A percentile compares a stretch with the other conserved stretches of the same genome.
These are phyloP conservation scores for Panthera uncia DNA, from an alignment of 2,113 vertebrate genomes.

Conservation along the genomic window DNA sequence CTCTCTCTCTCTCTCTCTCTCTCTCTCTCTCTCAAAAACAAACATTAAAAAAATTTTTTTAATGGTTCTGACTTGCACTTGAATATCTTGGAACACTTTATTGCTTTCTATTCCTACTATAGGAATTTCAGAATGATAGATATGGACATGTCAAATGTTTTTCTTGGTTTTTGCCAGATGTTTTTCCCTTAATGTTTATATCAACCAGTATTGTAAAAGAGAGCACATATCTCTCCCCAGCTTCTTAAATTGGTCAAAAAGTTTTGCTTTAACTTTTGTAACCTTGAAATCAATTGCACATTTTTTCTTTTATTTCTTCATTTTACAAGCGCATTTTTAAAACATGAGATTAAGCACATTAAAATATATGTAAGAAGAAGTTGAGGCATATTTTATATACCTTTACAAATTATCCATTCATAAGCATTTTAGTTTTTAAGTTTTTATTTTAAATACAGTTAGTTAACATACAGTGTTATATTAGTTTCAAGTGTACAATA, in stretches of 20 bases:
- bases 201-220: not conserved
- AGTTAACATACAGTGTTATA: not conserved
- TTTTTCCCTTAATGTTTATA: not conserved
- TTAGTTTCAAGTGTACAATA: not conserved
- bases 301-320: constrained; percentile 13
- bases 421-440: not conserved
- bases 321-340: not conserved
- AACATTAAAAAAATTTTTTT: no score
- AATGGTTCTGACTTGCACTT: not conserved
- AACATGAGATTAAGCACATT: not conserved
- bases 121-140: not conserved
- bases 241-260: not conserved
- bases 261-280: not conserved
- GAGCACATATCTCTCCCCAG: not conserved
- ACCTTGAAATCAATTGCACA: not conserved
- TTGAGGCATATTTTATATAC: not conserved
- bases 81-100: not conserved
- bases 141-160: not conserved
- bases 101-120: not conserved
- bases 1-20: no score
- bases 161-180: not conserved
- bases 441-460: not conserved
- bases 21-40: no score
- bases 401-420: not conserved
- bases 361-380: not conserved